phyloP scores from a whole-genome alignment of 2,113 vertebrate genomes.

The Malurus alboscapulatus region DNA sequence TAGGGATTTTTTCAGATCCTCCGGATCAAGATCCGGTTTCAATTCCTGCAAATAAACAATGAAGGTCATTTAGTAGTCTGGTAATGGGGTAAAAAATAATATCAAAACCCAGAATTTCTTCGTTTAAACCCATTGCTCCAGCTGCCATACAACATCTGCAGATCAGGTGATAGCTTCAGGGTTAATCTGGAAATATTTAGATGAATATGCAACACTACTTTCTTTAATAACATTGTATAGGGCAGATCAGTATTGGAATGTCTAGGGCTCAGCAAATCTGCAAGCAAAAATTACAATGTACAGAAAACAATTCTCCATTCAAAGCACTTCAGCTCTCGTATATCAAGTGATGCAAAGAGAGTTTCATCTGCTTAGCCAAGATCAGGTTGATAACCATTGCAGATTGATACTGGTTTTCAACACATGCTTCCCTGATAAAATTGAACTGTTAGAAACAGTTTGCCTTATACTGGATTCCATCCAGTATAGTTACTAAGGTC shows the following conservation, averaged over 20 bases:
- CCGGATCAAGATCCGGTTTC: background rate
- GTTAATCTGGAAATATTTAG: conserved; percentile 3
- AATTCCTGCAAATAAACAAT: background rate
- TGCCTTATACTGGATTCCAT: background rate
- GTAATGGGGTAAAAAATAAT: background rate
- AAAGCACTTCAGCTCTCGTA: conserved; percentile 37
- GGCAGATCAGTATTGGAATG: background rate
- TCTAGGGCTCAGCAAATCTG: background rate
- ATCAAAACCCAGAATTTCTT: background rate
- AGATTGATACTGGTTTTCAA: conserved; percentile 45
- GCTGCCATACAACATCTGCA: background rate
- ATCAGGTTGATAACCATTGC: conserved; percentile 47
- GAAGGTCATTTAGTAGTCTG: background rate
- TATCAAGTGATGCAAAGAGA: conserved; percentile 28
- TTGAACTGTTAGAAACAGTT: conserved; percentile 1
- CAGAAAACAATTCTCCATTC: conserved; percentile 33
- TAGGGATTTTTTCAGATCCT: background rate
- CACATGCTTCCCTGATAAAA: conserved; percentile 26
- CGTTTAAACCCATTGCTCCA: background rate
- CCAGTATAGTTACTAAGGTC: background rate
- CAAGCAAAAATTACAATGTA: background rate
- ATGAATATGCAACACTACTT: background rate
- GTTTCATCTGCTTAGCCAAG: conserved; percentile 43
- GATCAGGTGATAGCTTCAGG: background rate
- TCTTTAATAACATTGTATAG: background rate